phyloP scores from a whole-genome alignment of 2,888 invertebrate genomes.

The Heliconius aoede region DNA sequence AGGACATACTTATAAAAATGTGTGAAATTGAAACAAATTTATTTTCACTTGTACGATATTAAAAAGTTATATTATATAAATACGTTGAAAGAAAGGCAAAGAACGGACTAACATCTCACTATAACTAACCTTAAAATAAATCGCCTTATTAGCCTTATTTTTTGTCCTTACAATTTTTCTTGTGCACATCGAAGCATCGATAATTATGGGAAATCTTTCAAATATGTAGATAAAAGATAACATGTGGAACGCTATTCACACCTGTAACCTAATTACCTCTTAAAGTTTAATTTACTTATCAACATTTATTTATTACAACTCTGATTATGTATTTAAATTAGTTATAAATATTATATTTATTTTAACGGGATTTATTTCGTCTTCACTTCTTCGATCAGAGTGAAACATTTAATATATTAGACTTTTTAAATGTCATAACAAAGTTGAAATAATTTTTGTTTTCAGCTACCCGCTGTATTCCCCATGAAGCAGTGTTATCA shows the following conservation, averaged over 20 bases:
- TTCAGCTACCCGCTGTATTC: too few species aligned
- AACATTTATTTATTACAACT: neutral
- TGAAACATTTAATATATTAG: neutral
- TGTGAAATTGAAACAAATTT: neutral
- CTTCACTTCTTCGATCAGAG: neutral
- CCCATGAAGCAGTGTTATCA: too few species aligned
- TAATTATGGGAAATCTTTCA: neutral
- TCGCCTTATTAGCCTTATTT: too few species aligned
- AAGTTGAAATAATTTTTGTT: too few species aligned
- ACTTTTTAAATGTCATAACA: neutral
- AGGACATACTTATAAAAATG: too few species aligned
- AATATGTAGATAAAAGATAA: conserved; percentile 8
- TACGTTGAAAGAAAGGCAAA: too few species aligned
- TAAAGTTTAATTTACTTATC: neutral
- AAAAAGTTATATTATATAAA: neutral
- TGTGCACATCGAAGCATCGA: neutral
- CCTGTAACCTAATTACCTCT: conserved; percentile 19
- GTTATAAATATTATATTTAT: neutral
- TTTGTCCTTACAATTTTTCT: neutral
- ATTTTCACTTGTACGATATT: neutral
- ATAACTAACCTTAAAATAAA: too few species aligned
- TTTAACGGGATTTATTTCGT: conserved; percentile 1
- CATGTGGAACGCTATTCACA: neutral
- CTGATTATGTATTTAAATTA: neutral
- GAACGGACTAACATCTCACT: too few species aligned